A percentile compares a stretch with the other conserved stretches of the same genome.
Conservation (phyloP, 2,888 invertebrate species). For the Aphelenchoides bicaudatus region DNA sequence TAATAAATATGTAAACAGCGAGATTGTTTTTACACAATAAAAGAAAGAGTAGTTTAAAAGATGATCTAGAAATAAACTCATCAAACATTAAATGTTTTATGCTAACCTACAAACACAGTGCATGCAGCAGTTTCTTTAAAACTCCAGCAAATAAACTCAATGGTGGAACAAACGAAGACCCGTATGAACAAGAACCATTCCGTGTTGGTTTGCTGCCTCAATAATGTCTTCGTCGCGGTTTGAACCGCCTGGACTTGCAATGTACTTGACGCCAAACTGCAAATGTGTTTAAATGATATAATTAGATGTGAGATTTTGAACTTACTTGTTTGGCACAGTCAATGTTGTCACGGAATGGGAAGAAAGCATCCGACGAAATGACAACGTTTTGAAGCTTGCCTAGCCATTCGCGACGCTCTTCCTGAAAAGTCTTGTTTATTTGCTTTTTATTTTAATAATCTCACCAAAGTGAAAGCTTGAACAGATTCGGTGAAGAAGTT, state of each 20-base stretch:
- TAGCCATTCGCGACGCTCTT: slow-evolving; percentile 64
- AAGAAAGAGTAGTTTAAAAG: too few relatives aligned
- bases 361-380: slow-evolving; percentile 92
- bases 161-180: slow-evolving; percentile 63
- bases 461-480: slow-evolving; percentile 54
- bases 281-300: slow-evolving; percentile 47
- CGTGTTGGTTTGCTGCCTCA: slow-evolving; percentile 84
- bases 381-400: slow-evolving; percentile 69
- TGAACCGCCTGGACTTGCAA: slow-evolving; percentile 89
- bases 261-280: slow-evolving; percentile 87
- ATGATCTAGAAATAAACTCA: too few relatives aligned
- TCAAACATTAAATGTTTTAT: too few relatives aligned
- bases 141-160: too few relatives aligned
- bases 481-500: slow-evolving; percentile 56
- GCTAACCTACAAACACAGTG: too few relatives aligned
- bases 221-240: slow-evolving; percentile 85
- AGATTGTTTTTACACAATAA: too few relatives aligned
- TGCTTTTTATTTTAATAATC: neutral
- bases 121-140: too few relatives aligned
- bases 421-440: slow-evolving; percentile 37
- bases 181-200: slow-evolving; percentile 81
- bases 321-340: slow-evolving; percentile 66
- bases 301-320: neutral
- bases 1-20: too few relatives aligned
- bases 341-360: slow-evolving; percentile 94